A percentile compares a stretch with the other conserved stretches of the same genome.
Evolutionary conservation across 2,113 vertebrate species (phyloP).

Genomic region (Saimiri boliviensis): DNA sequence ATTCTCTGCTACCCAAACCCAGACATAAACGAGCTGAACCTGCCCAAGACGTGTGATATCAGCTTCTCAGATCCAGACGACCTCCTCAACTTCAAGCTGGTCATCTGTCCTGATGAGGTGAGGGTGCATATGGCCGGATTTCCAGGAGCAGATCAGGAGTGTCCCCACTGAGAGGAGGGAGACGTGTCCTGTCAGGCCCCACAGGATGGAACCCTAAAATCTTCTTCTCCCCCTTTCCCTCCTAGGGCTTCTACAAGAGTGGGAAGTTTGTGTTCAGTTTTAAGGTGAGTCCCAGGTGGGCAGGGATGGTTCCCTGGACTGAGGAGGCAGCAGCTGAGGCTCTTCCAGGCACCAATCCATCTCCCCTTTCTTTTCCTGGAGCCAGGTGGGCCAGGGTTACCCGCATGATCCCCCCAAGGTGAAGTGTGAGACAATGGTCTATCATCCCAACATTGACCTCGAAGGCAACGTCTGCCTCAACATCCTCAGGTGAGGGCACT

Average conservation of each 20-base stretch:
- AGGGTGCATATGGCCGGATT: not conserved
- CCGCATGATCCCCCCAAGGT: slow-evolving; percentile 98
- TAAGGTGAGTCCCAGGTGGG: slow-evolving; percentile 88
- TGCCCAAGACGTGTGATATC: slow-evolving; percentile 97
- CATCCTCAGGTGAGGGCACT: slow-evolving; percentile 91
- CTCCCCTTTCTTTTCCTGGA: slow-evolving; percentile 39
- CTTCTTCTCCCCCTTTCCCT: not conserved
- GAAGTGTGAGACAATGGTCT: slow-evolving; percentile 98
- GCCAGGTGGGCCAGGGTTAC: slow-evolving; percentile 96
- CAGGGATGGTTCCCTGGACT: not conserved
- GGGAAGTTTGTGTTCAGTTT: slow-evolving; percentile 98
- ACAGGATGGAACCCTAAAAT: not conserved
- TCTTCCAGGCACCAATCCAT: not conserved
- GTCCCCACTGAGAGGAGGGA: not conserved
- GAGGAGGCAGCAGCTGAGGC: not conserved
- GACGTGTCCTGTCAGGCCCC: not conserved
- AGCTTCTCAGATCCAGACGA: slow-evolving; percentile 96
- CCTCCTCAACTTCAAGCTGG: slow-evolving; percentile 96
- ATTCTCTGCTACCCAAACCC: slow-evolving; percentile 29
- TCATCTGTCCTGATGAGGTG: slow-evolving; percentile 97
- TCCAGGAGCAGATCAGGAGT: not conserved
- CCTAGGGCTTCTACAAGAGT: slow-evolving; percentile 95
- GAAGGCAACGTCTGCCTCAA: slow-evolving; percentile 99
- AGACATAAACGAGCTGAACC: slow-evolving; percentile 97
- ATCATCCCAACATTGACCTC: slow-evolving; percentile 98